These are phyloP conservation scores for Tringa solitaria DNA, from an alignment of 2,113 vertebrate genomes.

Conservation along the genomic window DNA sequence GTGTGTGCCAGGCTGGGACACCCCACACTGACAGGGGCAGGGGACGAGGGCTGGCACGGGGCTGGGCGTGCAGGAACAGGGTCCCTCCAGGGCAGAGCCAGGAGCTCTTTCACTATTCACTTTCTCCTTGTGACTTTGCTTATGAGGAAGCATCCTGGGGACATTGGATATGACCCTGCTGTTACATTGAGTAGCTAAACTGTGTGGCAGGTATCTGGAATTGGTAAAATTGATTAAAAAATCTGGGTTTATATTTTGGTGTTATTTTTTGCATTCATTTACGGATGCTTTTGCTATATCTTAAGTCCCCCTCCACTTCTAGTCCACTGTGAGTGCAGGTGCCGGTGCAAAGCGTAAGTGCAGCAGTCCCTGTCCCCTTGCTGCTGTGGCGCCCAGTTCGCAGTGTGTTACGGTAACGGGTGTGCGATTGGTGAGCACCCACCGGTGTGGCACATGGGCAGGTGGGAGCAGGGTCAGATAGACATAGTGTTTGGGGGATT, in stretches of 20 bases:
- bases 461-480: not conserved
- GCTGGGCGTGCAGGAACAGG: not conserved
- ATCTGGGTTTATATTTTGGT: not conserved
- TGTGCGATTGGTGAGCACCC: not conserved
- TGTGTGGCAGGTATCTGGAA: not conserved
- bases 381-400: not conserved
- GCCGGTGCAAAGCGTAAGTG: not conserved
- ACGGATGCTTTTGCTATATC: not conserved
- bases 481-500: not conserved
- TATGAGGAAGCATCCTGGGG: not conserved
- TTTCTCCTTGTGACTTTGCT: not conserved
- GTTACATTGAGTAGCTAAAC: not conserved
- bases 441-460: rapidly evolving
- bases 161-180: not conserved
- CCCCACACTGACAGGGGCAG: not conserved
- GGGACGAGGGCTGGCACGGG: not conserved
- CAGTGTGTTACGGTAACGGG: rapidly evolving
- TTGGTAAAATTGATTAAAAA: not conserved
- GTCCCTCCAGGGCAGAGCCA: not conserved
- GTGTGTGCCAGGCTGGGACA: not conserved
- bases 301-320: not conserved
- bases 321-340: not conserved
- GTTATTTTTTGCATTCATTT: not conserved
- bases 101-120: not conserved
- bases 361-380: rapidly evolving